Percentiles rank a stretch among this genome's conserved stretches.
These are phyloP conservation scores for Apamea anceps DNA, from an alignment of 2,888 invertebrate species.

Conservation along the genomic window DNA sequence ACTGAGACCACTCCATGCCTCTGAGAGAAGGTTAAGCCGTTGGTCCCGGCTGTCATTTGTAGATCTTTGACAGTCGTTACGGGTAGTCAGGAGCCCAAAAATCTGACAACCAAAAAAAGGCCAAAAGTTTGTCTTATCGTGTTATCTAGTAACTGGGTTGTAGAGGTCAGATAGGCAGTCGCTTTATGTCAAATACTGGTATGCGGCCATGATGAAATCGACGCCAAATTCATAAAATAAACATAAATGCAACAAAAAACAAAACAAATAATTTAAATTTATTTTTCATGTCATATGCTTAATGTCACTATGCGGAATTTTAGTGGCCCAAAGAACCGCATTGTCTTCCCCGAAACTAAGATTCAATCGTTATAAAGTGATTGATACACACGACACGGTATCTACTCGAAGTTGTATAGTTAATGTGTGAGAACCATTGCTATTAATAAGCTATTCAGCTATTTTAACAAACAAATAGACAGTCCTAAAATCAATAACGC, in stretches of 20 bases:
- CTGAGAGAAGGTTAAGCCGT: neutral
- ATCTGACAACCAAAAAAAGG: neutral
- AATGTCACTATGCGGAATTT: constrained; percentile 53
- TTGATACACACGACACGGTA: constrained; percentile 38
- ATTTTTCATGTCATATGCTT: constrained; percentile 45
- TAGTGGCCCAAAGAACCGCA: constrained; percentile 24
- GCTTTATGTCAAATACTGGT: neutral
- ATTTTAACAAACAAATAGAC: constrained; percentile 73
- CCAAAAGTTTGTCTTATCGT: neutral
- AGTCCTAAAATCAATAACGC: constrained; percentile 77
- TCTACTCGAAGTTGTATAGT: constrained; percentile 26
- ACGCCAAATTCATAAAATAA: neutral
- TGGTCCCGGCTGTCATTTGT: neutral
- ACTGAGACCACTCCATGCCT: neutral
- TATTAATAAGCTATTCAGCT: constrained; percentile 68
- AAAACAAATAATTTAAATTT: constrained; percentile 31
- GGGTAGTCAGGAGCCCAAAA: neutral
- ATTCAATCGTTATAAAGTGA: constrained; percentile 44
- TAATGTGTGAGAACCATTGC: constrained; percentile 65
- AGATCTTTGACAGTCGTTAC: neutral
- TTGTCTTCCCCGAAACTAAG: constrained; percentile 21
- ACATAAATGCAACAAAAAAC: constrained; percentile 32
- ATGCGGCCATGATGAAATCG: neutral
- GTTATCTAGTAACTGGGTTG: too few relatives aligned
- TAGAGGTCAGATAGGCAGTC: neutral